Conservation (phyloP, 2,113 vertebrate genomes). For the Psephotus haematonotus region DNA sequence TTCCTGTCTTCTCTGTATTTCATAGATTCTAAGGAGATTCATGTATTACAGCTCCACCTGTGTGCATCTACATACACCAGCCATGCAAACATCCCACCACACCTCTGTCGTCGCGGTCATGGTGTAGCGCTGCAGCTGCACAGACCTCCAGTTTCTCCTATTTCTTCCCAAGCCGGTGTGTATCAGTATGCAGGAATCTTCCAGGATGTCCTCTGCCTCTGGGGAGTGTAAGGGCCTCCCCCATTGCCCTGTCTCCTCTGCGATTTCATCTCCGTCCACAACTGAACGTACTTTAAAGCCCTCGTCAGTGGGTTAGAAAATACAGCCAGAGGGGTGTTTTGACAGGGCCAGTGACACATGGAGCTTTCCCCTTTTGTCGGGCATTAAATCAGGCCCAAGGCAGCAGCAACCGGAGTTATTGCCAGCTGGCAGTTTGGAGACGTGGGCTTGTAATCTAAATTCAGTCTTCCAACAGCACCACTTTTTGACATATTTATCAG, state of each 20-base stretch:
- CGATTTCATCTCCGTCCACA: neutral
- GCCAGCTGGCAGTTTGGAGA: neutral
- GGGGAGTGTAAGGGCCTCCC: fast-evolving
- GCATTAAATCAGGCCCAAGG: neutral
- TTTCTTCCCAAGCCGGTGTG: neutral
- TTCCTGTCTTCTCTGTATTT: neutral
- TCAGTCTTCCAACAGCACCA: neutral
- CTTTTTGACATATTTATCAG: neutral
- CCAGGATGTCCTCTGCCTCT: neutral
- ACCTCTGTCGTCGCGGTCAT: neutral
- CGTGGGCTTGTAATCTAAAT: neutral
- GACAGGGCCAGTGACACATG: neutral
- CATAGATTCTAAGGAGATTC: neutral
- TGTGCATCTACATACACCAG: neutral
- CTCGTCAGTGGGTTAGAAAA: neutral
- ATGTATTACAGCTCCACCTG: neutral
- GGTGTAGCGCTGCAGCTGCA: fast-evolving
- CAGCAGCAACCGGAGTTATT: neutral
- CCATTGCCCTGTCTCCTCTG: neutral
- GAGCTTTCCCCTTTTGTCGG: neutral
- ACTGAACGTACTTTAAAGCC: neutral
- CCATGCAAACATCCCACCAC: neutral
- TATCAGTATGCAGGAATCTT: neutral
- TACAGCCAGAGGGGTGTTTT: neutral
- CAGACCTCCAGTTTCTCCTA: neutral